Evolutionary conservation across 2,888 invertebrate species (phyloP).

Genomic region (Ceriagrion tenellum): DNA sequence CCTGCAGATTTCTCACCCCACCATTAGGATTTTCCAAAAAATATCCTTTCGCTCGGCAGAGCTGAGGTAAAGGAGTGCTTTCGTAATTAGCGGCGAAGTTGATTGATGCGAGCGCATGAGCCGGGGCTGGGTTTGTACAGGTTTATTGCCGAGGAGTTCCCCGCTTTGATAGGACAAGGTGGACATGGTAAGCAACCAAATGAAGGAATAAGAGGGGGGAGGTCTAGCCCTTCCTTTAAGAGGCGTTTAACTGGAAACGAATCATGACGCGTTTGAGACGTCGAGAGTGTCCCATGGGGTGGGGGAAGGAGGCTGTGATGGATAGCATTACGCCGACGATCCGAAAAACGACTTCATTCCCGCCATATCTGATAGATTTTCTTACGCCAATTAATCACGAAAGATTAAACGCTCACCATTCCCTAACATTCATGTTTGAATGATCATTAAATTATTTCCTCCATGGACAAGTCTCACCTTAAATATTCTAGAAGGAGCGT

Average conservation of each 20-base stretch:
- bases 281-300: neutral
- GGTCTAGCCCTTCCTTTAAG: neutral
- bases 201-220: neutral
- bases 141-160: neutral
- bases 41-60: neutral
- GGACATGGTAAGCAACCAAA: neutral
- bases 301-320: neutral
- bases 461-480: no score
- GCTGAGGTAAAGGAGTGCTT: neutral
- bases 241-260: slow-evolving; percentile 7
- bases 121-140: neutral
- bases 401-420: no score
- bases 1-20: neutral
- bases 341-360: neutral
- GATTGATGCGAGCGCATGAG: neutral
- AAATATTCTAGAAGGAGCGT: no score
- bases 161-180: neutral
- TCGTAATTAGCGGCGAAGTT: neutral
- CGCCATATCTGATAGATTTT: no score
- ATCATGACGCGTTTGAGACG: neutral
- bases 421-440: no score
- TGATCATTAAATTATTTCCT: no score
- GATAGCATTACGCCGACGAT: neutral
- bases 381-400: no score
- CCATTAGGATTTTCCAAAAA: neutral